Base-by-base conservation (phyloP, 2,113 vertebrate species). In the Arvicanthis niloticus region DNA sequence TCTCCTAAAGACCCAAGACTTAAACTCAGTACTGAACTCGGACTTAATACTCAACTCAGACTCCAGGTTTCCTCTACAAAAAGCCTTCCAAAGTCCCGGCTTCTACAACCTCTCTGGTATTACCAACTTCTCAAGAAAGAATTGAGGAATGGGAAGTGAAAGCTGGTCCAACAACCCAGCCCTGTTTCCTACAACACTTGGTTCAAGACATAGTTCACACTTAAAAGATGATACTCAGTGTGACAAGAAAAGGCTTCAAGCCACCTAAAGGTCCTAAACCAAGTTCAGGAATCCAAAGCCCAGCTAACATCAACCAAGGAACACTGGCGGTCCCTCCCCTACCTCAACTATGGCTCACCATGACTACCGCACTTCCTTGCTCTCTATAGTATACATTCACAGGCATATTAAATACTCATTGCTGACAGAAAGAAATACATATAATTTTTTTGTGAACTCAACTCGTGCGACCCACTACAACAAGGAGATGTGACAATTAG, bases 391-490 rank as follows among this genome's bases (percentile, higher is more conserved):
- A 76, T 21, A 88, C 0, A 0, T 42, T 45, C 17, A 72, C 24
- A 62, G 3, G 60, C 91, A 72, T 40, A 85, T 31, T 81, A 90
- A 93, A 42, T 60, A 85, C 85, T 76, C 91, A 81, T 48, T 53
- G 56, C 40, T 88, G 51, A 76, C 90, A 96, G 17, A 70, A 60
- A 94, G 85, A 45, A n/a, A 88, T 89, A 94, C 72, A 86, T 65
- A 37, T 95, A 73, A 72, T 19, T 72, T 56, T 56, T 93, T 97
- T 93, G 94, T 60, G 76, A 56, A 29, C 78, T 51, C 84, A 77
- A 89, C 17, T 6, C 68, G 91, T 95, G 75, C 29, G 70, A 80
- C 11, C 40, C 80, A 65, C 40, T 45, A 84, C 86, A 85, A 89
- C 51, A 86, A 86, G 80, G 60, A 92, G 56, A 56, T 26, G 70